Conservation (phyloP, 1,140 invertebrate species). For the Euura lappo region DNA sequence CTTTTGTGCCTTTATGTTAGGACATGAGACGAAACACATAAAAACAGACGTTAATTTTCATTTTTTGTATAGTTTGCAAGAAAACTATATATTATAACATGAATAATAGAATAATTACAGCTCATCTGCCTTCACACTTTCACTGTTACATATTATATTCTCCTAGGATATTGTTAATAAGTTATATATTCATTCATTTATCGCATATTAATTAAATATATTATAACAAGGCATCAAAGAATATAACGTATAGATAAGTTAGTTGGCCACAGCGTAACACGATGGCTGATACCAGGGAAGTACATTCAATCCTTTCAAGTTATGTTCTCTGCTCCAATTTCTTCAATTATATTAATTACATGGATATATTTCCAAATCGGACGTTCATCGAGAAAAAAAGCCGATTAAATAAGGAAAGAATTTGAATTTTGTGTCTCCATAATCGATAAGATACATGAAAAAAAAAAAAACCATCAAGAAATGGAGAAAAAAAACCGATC, state of each 20-base stretch:
- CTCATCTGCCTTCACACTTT: conserved; percentile 37
- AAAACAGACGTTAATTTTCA: background rate
- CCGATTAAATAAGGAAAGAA: conserved; percentile 33
- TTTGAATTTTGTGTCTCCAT: background rate
- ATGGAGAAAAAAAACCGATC: conserved; percentile 42
- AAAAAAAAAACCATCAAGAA: conserved; percentile 35
- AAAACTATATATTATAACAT: background rate
- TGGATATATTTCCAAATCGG: background rate
- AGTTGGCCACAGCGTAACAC: conserved; percentile 26
- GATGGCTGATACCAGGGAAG: conserved; percentile 16
- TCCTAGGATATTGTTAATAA: conserved; percentile 28
- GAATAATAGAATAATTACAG: conserved; percentile 10
- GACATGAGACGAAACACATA: background rate
- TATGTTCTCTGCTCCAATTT: background rate
- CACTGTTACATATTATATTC: conserved; percentile 44
- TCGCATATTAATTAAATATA: conserved; percentile 30
- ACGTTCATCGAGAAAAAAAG: conserved; percentile 43
- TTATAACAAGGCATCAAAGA: conserved; percentile 31
- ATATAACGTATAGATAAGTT: conserved; percentile 31
- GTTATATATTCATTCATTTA: conserved; percentile 24
- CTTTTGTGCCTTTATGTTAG: background rate
- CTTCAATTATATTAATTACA: background rate
- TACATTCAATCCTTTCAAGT: background rate
- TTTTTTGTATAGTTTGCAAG: background rate
- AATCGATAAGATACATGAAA: background rate